These are phyloP conservation scores for Tridacna crocea DNA, from an alignment of 2,888 invertebrate genomes.

Conservation along the genomic window DNA sequence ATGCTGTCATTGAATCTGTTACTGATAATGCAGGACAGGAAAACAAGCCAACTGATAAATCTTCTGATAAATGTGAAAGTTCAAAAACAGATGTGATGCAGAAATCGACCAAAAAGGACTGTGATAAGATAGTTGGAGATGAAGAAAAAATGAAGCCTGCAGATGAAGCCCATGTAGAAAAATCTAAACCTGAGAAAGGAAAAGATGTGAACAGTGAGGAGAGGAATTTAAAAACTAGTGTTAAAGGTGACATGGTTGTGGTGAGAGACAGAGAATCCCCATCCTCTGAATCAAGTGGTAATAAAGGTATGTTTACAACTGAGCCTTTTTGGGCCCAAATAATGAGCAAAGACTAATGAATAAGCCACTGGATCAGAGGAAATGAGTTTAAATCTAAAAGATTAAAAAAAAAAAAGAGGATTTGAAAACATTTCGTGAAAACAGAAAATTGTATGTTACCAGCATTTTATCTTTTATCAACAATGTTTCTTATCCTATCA, in stretches of 20 bases:
- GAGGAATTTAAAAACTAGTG: slow-evolving; percentile 70
- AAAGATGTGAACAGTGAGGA: slow-evolving; percentile 9
- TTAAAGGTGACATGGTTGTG: slow-evolving; percentile 79
- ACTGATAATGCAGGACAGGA: background rate
- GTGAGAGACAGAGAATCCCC: slow-evolving; percentile 78
- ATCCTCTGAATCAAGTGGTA: slow-evolving; percentile 72
- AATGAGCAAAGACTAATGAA: too few species aligned
- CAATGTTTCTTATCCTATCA: too few species aligned
- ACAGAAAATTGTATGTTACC: too few species aligned
- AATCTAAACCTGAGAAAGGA: background rate
- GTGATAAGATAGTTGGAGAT: background rate
- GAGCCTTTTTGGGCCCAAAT: too few species aligned
- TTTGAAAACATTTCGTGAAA: too few species aligned
- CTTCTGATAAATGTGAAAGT: background rate
- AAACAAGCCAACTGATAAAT: background rate
- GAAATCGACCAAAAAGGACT: background rate
- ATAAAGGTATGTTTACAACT: slow-evolving; percentile 65
- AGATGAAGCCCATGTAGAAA: slow-evolving; percentile 5
- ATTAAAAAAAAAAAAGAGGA: too few species aligned
- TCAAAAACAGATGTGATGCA: background rate
- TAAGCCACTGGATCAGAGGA: too few species aligned
- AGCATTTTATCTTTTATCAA: too few species aligned
- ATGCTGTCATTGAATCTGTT: slow-evolving; percentile 1
- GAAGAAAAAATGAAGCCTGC: background rate
- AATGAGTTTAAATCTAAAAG: too few species aligned